phyloP scores from a whole-genome alignment of 2,113 vertebrate species.

The Phalacrocorax pelagicus region DNA sequence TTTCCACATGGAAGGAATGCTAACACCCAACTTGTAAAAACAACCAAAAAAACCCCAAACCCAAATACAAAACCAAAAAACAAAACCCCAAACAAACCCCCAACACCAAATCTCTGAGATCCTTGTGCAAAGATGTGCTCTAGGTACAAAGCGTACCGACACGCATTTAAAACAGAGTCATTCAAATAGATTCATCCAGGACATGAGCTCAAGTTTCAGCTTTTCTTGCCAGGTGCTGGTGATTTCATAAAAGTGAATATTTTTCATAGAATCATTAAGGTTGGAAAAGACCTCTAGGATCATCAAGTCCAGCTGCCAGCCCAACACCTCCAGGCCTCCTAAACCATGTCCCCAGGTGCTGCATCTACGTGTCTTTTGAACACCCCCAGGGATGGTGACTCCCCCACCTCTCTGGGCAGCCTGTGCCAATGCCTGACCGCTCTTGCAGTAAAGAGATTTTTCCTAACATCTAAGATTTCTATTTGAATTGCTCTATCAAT shows the following conservation, averaged over 20 bases:
- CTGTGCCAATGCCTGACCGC: too few species aligned
- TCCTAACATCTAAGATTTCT: not conserved
- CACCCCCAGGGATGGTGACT: too few species aligned
- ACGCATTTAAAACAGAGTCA: not conserved
- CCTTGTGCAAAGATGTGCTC: not conserved
- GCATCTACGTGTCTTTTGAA: too few species aligned
- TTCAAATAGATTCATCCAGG: not conserved
- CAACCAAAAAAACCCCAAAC: rapidly evolving
- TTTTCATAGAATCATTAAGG: not conserved
- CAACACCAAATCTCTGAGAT: not conserved
- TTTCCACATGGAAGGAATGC: not conserved
- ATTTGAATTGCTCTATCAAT: not conserved
- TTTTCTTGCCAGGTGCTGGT: not conserved
- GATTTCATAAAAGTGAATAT: not conserved
- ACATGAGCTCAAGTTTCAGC: not conserved
- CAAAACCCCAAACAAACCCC: not conserved
- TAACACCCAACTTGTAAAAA: not conserved
- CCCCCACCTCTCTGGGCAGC: too few species aligned
- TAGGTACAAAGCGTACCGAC: not conserved
- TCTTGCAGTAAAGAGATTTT: too few species aligned
- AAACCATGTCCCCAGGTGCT: too few species aligned
- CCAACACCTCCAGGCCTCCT: too few species aligned
- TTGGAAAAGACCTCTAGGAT: too few species aligned
- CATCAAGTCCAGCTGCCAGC: too few species aligned
- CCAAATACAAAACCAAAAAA: not conserved